Percentiles rank a stretch among this genome's conserved stretches.
Evolutionary conservation across 1,140 invertebrate genomes (phyloP).

Genomic region (Drosophila sulfurigaster): DNA sequence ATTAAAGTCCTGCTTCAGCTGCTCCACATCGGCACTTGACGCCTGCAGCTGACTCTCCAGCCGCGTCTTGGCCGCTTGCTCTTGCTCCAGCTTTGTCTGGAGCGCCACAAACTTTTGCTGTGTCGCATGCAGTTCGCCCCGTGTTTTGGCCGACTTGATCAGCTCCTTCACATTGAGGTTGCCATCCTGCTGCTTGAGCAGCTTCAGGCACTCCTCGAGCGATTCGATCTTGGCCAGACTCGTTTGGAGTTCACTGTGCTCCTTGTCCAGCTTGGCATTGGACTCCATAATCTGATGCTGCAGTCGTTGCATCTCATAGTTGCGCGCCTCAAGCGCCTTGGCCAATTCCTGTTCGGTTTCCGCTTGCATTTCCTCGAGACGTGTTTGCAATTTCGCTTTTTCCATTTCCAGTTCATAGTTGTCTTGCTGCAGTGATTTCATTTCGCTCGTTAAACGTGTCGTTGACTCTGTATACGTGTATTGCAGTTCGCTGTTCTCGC

Average conservation of each 20-base stretch:
- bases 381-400: conserved; percentile 84
- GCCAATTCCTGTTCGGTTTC: conserved; percentile 78
- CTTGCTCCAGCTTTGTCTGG: conserved; percentile 83
- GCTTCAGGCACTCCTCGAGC: conserved; percentile 85
- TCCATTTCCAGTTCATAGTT: conserved; percentile 77
- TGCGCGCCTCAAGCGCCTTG: conserved; percentile 79
- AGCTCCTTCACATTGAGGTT: conserved; percentile 84
- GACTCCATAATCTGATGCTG: conserved; percentile 73
- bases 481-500: conserved; percentile 86
- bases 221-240: conserved; percentile 80
- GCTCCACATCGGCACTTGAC: conserved; percentile 81
- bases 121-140: conserved; percentile 86
- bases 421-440: conserved; percentile 74
- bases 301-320: conserved; percentile 83
- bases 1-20: conserved; percentile 88
- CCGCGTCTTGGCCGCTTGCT: conserved; percentile 73
- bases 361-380: conserved; percentile 84
- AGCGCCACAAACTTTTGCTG: conserved; percentile 84
- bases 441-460: conserved; percentile 79
- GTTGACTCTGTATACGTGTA: conserved; percentile 85
- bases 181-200: conserved; percentile 84
- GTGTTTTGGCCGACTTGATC: conserved; percentile 85
- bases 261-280: conserved; percentile 63
- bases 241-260: conserved; percentile 72
- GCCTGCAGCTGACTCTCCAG: conserved; percentile 70